Conservation (phyloP, 2,797 vertebrate genomes). For the Neostethus bicornis region DNA sequence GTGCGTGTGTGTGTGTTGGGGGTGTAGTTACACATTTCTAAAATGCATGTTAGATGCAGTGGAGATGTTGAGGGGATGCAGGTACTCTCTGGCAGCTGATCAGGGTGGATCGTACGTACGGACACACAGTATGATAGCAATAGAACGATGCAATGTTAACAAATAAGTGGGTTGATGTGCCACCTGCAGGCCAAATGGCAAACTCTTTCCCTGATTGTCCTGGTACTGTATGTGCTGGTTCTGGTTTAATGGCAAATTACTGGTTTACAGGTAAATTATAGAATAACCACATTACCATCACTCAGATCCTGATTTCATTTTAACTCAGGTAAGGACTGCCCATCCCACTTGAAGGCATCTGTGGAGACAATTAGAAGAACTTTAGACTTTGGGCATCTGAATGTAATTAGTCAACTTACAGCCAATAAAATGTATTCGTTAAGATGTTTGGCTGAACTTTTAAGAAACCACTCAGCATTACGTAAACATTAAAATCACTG, state of each 20-base stretch:
- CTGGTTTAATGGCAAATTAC: constrained; percentile 8
- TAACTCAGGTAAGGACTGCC: too few species aligned
- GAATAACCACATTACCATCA: constrained; percentile 9
- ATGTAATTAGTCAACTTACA: too few species aligned
- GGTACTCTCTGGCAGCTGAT: constrained; percentile 31
- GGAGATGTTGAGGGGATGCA: not conserved
- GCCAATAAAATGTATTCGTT: too few species aligned
- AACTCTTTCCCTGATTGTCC: constrained; percentile 36
- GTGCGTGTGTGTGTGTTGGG: too few species aligned
- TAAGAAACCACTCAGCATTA: too few species aligned
- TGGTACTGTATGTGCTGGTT: constrained; percentile 5
- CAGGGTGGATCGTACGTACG: constrained; percentile 9
- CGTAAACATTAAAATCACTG: too few species aligned
- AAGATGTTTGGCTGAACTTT: too few species aligned
- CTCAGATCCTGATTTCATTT: not conserved
- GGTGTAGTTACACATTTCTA: constrained; percentile 22
- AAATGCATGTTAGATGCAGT: constrained; percentile 1
- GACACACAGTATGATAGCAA: constrained; percentile 30
- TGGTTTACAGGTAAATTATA: constrained; percentile 6
- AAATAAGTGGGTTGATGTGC: constrained; percentile 65
- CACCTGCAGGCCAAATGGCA: constrained; percentile 70
- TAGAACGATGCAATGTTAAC: constrained; percentile 1
- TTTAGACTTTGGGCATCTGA: too few species aligned
- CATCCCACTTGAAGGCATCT: too few species aligned
- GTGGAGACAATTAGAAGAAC: too few species aligned